These are phyloP conservation scores for Dasyurus viverrinus DNA, from an alignment of 2,113 vertebrate species.

Conservation along the genomic window DNA sequence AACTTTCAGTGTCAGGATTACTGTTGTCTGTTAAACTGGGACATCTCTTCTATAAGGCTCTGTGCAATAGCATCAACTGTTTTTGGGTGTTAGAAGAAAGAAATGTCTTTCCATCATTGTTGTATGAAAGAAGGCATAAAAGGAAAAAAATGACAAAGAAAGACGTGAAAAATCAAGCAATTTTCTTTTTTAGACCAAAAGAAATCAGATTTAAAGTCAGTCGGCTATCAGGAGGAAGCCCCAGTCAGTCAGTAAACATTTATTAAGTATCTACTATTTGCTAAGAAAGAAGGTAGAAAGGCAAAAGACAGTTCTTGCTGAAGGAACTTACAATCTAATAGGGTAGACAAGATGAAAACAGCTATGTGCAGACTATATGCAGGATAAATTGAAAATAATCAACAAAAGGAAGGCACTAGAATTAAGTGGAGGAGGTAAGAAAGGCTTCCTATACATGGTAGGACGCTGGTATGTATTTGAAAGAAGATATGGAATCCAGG, in stretches of 20 bases:
- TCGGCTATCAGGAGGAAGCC: background rate
- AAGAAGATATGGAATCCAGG: background rate
- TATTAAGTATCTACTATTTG: background rate
- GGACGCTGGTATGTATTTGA: background rate
- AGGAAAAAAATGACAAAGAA: background rate
- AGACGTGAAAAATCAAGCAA: background rate
- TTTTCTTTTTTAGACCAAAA: background rate
- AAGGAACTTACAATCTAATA: background rate
- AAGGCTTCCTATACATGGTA: background rate
- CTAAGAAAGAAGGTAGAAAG: background rate
- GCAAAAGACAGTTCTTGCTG: background rate
- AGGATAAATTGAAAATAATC: background rate
- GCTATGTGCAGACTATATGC: background rate
- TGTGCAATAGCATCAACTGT: background rate
- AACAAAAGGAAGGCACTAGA: background rate
- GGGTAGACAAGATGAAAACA: background rate
- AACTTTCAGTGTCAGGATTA: background rate
- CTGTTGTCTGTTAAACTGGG: background rate
- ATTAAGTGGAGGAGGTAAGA: background rate
- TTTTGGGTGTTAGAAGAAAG: background rate
- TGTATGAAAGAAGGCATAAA: background rate
- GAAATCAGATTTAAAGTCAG: background rate
- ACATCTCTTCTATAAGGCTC: background rate
- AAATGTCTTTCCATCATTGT: background rate
- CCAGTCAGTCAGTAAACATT: background rate